Conservation (phyloP, 2,888 invertebrate species). For the Lingula anatina region DNA sequence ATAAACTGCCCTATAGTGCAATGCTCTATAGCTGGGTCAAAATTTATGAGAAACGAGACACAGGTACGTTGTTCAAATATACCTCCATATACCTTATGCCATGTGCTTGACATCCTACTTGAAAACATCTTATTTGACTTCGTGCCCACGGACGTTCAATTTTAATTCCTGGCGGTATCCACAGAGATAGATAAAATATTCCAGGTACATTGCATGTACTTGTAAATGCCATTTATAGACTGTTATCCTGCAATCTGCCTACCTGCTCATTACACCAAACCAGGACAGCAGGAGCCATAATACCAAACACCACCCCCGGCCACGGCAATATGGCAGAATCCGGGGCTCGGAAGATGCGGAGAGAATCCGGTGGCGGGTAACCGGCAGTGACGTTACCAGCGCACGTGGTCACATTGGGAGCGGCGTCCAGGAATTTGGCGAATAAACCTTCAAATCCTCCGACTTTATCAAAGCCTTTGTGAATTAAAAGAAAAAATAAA, state of each 20-base stretch:
- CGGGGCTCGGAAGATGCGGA: constrained; percentile 12
- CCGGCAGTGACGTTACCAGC: constrained; percentile 12
- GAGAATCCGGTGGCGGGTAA: constrained; percentile 10
- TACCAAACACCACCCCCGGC: constrained; percentile 12
- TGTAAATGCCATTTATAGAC: too few relatives aligned
- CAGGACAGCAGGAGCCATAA: constrained; percentile 11
- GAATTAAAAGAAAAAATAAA: too few relatives aligned
- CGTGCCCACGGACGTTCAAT: too few relatives aligned
- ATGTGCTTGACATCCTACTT: too few relatives aligned
- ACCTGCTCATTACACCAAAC: constrained; percentile 18
- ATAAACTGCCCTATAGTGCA: too few relatives aligned
- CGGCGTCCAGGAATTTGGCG: constrained; percentile 11
- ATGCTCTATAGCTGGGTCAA: too few relatives aligned
- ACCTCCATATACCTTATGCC: too few relatives aligned
- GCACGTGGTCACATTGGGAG: constrained; percentile 8
- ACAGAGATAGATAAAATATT: too few relatives aligned
- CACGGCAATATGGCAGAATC: constrained; percentile 14
- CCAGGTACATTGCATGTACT: too few relatives aligned
- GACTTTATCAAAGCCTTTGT: constrained; percentile 10
- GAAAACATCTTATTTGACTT: too few relatives aligned
- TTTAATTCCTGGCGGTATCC: neutral
- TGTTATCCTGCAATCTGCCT: constrained; percentile 1
- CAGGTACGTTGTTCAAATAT: too few relatives aligned
- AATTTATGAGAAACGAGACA: too few relatives aligned
- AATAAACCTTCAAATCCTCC: constrained; percentile 12